Conservation (phyloP, 2,113 vertebrate species). For the Drymodes brunneopygia region DNA sequence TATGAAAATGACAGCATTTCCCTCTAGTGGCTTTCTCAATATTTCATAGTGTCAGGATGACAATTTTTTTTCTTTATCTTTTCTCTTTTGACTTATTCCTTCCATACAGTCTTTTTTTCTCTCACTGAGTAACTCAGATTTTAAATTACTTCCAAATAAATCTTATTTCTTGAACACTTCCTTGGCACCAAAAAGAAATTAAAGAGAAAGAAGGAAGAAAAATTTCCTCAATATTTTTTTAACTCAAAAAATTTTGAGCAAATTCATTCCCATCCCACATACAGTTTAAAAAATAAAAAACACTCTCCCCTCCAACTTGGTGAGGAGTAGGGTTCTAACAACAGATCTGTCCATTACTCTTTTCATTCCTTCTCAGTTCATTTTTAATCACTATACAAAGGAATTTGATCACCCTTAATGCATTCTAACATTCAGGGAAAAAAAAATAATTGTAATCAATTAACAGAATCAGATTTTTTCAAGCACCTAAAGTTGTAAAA, state of each 20-base stretch:
- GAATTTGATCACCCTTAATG: background rate
- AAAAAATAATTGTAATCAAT: background rate
- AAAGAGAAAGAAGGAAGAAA: background rate
- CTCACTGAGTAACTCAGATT: background rate
- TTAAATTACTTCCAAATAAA: background rate
- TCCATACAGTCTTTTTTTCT: background rate
- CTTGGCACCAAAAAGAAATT: background rate
- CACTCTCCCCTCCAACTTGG: rapidly evolving
- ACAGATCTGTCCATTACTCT: background rate
- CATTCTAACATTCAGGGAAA: background rate
- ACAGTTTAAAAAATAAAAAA: background rate
- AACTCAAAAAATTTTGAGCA: background rate
- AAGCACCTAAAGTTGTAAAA: background rate
- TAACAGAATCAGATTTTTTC: background rate
- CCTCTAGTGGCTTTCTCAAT: background rate
- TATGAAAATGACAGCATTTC: slow-evolving; percentile 47
- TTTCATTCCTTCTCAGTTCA: background rate
- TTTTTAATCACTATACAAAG: background rate
- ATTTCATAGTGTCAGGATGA: background rate
- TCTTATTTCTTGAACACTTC: background rate
- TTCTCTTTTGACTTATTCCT: background rate
- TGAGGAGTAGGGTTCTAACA: background rate
- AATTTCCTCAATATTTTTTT: background rate
- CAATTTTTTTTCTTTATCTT: background rate
- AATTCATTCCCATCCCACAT: background rate